Evolutionary conservation across 2,797 vertebrate genomes (phyloP).

Genomic region (Manis javanica): DNA sequence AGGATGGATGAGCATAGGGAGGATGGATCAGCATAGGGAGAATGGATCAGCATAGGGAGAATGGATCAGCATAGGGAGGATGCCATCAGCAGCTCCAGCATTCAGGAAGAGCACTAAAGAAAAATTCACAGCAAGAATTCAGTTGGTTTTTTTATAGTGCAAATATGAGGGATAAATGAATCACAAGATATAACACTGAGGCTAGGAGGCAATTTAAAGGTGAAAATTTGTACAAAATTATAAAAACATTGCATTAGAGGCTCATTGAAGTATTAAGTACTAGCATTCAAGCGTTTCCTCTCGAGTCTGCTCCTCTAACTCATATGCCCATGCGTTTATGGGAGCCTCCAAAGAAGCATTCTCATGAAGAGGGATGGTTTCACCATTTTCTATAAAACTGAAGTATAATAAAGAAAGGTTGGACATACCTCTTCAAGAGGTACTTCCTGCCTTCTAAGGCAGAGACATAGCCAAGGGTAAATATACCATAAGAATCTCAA

Average conservation of each 20-base stretch:
- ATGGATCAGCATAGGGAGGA: not conserved
- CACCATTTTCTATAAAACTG: not conserved
- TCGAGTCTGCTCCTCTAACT: not conserved
- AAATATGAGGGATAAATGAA: not conserved
- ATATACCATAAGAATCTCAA: not conserved
- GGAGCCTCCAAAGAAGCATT: not conserved
- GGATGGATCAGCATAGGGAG: not conserved
- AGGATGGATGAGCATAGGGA: not conserved
- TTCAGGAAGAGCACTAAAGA: not conserved
- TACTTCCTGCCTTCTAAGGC: not conserved
- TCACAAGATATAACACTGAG: not conserved
- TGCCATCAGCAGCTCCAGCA: not conserved
- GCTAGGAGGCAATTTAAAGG: not conserved
- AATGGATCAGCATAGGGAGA: not conserved
- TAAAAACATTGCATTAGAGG: not conserved
- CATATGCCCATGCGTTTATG: not conserved
- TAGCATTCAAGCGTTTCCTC: not conserved
- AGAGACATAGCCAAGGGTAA: not conserved
- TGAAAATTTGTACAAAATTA: not conserved
- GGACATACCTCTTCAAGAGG: not conserved
- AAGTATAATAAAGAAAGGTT: not conserved
- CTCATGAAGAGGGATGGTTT: not conserved
- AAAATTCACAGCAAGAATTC: not conserved
- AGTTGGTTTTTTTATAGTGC: not conserved
- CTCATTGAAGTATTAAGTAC: not conserved